Base-by-base conservation (phyloP, 2,888 invertebrate genomes). In the Perdita meconis region DNA sequence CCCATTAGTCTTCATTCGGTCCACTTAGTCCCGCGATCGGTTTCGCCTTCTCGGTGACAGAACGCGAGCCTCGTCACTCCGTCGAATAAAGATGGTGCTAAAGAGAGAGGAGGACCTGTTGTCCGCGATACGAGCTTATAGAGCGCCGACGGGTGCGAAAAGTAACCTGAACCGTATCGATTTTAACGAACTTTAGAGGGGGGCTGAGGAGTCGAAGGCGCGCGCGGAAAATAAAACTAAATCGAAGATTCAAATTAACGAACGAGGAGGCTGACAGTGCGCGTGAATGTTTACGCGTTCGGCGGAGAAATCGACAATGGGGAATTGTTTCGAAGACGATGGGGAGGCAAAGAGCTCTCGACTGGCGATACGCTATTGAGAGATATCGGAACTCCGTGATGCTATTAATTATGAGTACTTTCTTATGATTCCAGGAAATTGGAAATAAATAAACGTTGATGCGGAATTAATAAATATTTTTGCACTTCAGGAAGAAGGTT, bases 1-100 rank as follows among this genome's bases (percentile, higher is more conserved):
- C 60, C 79, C 73, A 79, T 79, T 79, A 77, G 77, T 77, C 77
- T 77, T 77, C 72, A 73, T 79, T 78, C 79, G 79, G 70, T 67
- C 79, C 79, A 74, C 79, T 80, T 79, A 79, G 75, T 63, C 59
- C 53, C 22, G 59, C 78, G 69, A 79, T 78, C 78, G 65, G 61
- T 65, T 79, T 73, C 78, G 69, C 78, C 79, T 80, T 78, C 67
- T 60, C 67, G 67, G 68, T 72, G 56, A 72, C 63, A 64, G 67
- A 79, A 79, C 51, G 65, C 70, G 72, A 64, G 68, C 65, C 73
- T 80, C 79, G 79, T 78, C 80, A 80, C 70, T 70, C 51, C 59
- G 60, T 56, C 71, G 75, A 80, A 80, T 78, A 80, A 80, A 75
- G 70, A 80, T 78, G 75, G 80, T 59, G 75, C 19, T 47, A 24